phyloP scores from a whole-genome alignment of 2,797 vertebrate genomes.

The Echeneis naucrates region DNA sequence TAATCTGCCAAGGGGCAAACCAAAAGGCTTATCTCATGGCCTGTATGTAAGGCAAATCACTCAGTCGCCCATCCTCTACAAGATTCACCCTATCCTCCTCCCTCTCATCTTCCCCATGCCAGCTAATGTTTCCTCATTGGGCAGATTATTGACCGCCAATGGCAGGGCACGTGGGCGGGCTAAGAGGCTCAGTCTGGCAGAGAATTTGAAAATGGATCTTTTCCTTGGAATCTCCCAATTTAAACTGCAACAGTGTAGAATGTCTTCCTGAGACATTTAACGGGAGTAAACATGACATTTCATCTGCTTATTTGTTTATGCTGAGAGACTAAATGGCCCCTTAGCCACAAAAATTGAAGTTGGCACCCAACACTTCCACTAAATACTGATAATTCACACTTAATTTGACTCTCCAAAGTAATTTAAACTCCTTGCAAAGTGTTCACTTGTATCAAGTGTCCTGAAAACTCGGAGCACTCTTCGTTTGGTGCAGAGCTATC shows the following conservation, averaged over 20 bases:
- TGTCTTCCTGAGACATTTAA: slow-evolving; percentile 31
- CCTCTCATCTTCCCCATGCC: slow-evolving; percentile 42
- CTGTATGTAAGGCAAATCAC: slow-evolving; percentile 71
- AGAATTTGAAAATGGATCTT: slow-evolving; percentile 51
- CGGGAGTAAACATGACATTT: slow-evolving; percentile 47
- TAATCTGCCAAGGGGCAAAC: slow-evolving; percentile 68
- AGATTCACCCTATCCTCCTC: slow-evolving; percentile 42
- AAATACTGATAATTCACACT: slow-evolving; percentile 55
- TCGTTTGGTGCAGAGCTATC: slow-evolving; percentile 19
- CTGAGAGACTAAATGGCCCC: slow-evolving; percentile 46
- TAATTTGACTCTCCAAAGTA: slow-evolving; percentile 51
- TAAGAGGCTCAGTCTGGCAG: slow-evolving; percentile 58
- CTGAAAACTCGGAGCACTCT: slow-evolving; percentile 44
- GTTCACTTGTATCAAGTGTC: slow-evolving; percentile 44
- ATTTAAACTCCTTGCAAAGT: slow-evolving; percentile 48
- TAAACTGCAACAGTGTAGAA: slow-evolving; percentile 33
- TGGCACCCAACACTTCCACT: slow-evolving; percentile 37
- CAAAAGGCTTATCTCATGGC: slow-evolving; percentile 70
- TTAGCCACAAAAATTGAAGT: slow-evolving; percentile 48
- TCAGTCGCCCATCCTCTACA: slow-evolving; percentile 47
- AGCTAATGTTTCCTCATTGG: slow-evolving; percentile 67
- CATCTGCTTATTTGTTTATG: slow-evolving; percentile 58
- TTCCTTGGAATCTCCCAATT: slow-evolving; percentile 41
- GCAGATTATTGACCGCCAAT: slow-evolving; percentile 71
- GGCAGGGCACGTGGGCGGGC: slow-evolving; percentile 55